Evolutionary conservation across 2,888 invertebrate genomes (phyloP), one percentile per base, ranked within the genome.

Genomic region (Melipona beecheii): DNA sequence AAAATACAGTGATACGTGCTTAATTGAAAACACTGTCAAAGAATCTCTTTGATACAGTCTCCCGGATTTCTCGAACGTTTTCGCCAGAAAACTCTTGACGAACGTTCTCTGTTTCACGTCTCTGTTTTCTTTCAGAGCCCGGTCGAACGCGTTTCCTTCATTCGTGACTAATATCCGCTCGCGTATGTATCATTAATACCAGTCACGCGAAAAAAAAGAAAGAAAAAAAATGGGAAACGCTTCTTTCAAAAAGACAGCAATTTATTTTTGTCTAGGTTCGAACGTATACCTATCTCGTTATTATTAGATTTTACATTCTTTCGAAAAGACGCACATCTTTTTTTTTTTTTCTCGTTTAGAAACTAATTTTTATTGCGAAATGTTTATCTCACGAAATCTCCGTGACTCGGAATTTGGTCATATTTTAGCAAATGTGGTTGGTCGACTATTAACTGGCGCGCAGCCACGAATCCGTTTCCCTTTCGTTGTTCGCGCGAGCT

Each of bases 91-190:
- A 64, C 43, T n/a, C 19, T 24, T 19, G 27, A 62, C 49, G 15
- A 66, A 58, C 60, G 43, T 72, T 58, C 13, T 56, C 27, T 50
- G 68, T 13, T 62, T 17, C 17, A n/a, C 9, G 31, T 72, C 52
- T 75, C 79, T 86, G 86, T 76, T 86, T 86, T 86, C 77, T 80
- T 76, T 83, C 86, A 31, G 52, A 17, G 19, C 13, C n/a, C 2
- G 4, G 50, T 13, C 11, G 65, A 72, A 58, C 70, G 31, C 52
- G 54, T 62, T 78, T 78, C 71, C 50, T 78, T 72, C 66, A 24
- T 21, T 21, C 24, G 27, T 76, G 81, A 78, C 74, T 81, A 78
- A 86, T 78, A 76, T 84, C 75, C 74, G 73, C 58, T 66, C 62
- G 54, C 50, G 64, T 31, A n/a, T 27, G n/a, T 36, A 43, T 27